Evolutionary conservation across 2,888 invertebrate genomes (phyloP).

Genomic region (Argyresthia goedartella): DNA sequence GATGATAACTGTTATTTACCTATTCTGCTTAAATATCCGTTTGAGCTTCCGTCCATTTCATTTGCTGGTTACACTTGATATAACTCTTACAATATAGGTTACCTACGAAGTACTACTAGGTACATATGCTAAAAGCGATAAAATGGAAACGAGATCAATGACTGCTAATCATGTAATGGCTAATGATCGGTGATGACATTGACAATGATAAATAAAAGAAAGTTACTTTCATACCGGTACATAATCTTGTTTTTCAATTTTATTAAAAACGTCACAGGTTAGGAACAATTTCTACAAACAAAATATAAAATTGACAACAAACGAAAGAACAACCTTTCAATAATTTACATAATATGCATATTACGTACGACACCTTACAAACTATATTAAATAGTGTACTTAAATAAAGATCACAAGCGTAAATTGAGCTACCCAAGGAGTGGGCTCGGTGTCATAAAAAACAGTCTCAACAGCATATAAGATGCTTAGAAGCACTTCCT

Average conservation of each 20-base stretch:
- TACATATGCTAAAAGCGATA: too few relatives aligned
- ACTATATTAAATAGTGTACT: constrained; percentile 66
- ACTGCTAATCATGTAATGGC: neutral
- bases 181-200: neutral
- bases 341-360: constrained; percentile 66
- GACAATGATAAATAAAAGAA: constrained; percentile 23
- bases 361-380: constrained; percentile 61
- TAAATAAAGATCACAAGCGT: constrained; percentile 68
- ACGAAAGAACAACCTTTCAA: constrained; percentile 37
- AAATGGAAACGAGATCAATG: neutral
- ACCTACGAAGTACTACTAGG: too few relatives aligned
- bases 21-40: too few relatives aligned
- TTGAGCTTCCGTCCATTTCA: too few relatives aligned
- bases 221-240: constrained; percentile 55
- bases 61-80: too few relatives aligned
- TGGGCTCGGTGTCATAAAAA: constrained; percentile 58
- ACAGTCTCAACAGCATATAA: constrained; percentile 56
- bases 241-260: constrained; percentile 50
- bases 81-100: too few relatives aligned
- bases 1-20: too few relatives aligned
- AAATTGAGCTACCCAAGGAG: constrained; percentile 57
- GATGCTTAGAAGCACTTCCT: constrained; percentile 94
- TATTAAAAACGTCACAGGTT: constrained; percentile 58
- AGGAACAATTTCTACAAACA: constrained; percentile 64
- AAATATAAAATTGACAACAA: constrained; percentile 58